phyloP scores from a whole-genome alignment of 2,888 invertebrate genomes.

The Drosophila mimica region DNA sequence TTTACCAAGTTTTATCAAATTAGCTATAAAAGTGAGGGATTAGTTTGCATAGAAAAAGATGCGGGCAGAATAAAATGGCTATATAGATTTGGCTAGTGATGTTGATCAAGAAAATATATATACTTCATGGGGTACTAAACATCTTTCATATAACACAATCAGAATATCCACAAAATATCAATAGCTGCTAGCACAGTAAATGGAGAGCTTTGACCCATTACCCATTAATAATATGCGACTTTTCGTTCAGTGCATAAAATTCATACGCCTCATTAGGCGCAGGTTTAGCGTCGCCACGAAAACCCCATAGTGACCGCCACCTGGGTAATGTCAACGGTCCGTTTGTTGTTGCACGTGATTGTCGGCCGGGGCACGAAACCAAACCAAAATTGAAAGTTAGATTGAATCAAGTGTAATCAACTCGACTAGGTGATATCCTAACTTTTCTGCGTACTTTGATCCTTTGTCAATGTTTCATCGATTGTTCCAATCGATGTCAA shows the following conservation, averaged over 20 bases:
- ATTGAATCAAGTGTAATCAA: rapidly evolving
- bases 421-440: not conserved
- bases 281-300: conserved; percentile 15
- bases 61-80: not conserved
- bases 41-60: not conserved
- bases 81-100: not conserved
- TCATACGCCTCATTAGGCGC: conserved; percentile 43
- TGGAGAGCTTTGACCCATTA: not conserved
- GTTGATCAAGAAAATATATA: not conserved
- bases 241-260: conserved; percentile 8
- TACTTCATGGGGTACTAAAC: not conserved
- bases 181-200: not conserved
- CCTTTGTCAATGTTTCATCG: not conserved
- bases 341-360: conserved; percentile 47
- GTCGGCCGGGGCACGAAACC: not conserved
- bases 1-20: not conserved
- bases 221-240: not conserved
- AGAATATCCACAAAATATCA: not conserved
- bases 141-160: not conserved
- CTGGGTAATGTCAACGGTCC: conserved; percentile 26
- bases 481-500: not conserved
- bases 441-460: not conserved
- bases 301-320: conserved; percentile 22
- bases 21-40: no score
- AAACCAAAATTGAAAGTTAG: conserved; percentile 5